Evolutionary conservation across 2,888 invertebrate genomes (phyloP), one percentile per base, ranked within the genome.

Genomic region (Cacoxenus indagator): DNA sequence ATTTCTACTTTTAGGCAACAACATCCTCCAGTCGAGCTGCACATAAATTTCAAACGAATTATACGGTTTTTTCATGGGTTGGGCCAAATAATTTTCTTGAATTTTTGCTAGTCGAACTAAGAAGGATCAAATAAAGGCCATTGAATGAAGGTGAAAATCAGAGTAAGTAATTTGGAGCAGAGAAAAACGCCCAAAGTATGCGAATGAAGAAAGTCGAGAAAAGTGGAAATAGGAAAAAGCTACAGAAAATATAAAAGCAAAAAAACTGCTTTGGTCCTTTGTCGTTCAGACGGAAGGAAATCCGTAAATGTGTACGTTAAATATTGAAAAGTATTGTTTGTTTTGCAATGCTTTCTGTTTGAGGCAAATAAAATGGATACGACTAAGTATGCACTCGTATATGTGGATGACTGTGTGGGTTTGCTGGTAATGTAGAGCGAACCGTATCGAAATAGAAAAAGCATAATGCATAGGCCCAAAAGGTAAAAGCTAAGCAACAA

Each of bases 321-420:
- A 67, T 78, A 73, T 73, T 72, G 69, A 64, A 73, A 73, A 81
- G 75, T 69, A 74, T 73, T 77, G 71, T 73, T 74, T 74, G 69
- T 73, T 81, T 62, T 17, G 17, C 45, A 26, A 62, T 62, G 61
- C 24, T 45, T 45, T 62, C 22, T 45, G 19, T 62, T n/a, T 14
- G 9, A 43, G 31, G 61, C 43, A 62, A 45, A 29, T 37, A 24
- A 51, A 37, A 46, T 62, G 67, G 9, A 48, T 67, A 54, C 37
- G 27, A 22, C 17, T 19, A 51, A 9, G 5, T 4, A 2, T 8
- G 8, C 51, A 57, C 22, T 59, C 61, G 6, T 59, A 11, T 31
- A 31, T 59, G 31, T 17, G 59, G 27, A n/a, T 31, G 29, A n/a
- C n/a, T 59, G 8, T 31, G 19, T 3, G 8, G 27, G 31, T 59